These are phyloP conservation scores for Pogonocherus hispidulus DNA, from an alignment of 2,888 invertebrate genomes.

Conservation along the genomic window DNA sequence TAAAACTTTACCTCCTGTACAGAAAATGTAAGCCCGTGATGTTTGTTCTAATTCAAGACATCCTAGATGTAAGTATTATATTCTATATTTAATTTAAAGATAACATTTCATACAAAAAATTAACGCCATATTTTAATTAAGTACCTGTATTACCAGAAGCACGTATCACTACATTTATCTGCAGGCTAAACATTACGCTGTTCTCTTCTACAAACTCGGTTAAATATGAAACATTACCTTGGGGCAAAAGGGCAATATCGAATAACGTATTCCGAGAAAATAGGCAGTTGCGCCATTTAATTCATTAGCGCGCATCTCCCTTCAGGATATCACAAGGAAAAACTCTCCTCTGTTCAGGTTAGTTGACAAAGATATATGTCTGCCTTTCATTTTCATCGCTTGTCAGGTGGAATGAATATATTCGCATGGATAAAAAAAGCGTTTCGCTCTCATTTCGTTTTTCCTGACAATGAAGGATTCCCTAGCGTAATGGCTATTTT, in stretches of 20 bases:
- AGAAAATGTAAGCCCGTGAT: no score
- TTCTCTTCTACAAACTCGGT: background rate
- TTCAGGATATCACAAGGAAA: no score
- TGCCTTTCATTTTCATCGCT: slow-evolving; percentile 1
- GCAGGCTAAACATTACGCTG: background rate
- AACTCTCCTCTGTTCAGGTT: background rate
- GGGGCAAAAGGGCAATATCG: background rate
- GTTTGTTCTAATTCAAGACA: no score
- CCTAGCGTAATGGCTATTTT: no score
- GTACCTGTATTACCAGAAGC: background rate
- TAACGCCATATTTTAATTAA: no score
- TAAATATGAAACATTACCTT: background rate
- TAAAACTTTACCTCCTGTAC: no score
- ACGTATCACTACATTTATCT: background rate
- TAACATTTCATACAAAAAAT: no score
- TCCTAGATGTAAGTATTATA: no score
- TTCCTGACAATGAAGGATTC: no score
- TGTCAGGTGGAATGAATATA: background rate
- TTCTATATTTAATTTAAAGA: no score
- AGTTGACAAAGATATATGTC: background rate
- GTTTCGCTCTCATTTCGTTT: background rate
- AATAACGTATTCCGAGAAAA: background rate
- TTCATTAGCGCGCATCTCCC: background rate
- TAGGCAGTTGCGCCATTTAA: background rate
- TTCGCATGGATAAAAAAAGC: background rate